These are phyloP conservation scores for Cyanistes caeruleus DNA, from an alignment of 2,113 vertebrate genomes.

Conservation along the genomic window DNA sequence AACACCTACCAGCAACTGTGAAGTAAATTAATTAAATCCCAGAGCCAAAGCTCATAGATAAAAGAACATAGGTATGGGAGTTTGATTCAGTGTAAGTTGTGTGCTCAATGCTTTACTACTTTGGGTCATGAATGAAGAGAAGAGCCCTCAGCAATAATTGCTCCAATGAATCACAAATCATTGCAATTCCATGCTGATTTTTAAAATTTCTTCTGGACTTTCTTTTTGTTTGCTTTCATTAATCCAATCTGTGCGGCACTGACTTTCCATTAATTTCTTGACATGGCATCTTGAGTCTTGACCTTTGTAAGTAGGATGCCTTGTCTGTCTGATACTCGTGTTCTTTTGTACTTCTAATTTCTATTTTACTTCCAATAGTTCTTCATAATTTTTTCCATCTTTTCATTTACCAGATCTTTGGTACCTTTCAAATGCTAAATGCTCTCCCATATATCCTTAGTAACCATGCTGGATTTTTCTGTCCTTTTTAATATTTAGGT, in stretches of 20 bases:
- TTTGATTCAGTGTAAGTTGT: background rate
- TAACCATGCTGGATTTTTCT: constrained; percentile 75
- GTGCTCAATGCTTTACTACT: background rate
- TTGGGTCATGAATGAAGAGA: background rate
- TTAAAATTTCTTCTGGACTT: constrained; percentile 31
- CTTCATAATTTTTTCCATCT: constrained; percentile 59
- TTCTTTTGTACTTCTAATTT: constrained; percentile 64
- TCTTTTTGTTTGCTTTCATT: constrained; percentile 52
- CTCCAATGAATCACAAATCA: constrained; percentile 33
- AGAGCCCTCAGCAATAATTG: constrained; percentile 18
- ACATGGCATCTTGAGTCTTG: constrained; percentile 47
- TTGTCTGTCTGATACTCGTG: constrained; percentile 49
- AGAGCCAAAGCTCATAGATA: background rate
- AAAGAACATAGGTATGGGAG: background rate
- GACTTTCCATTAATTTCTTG: constrained; percentile 38
- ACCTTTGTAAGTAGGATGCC: constrained; percentile 63
- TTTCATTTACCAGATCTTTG: constrained; percentile 54
- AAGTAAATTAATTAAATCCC: background rate
- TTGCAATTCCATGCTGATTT: constrained; percentile 31
- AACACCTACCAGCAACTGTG: no score
- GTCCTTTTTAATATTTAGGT: constrained; percentile 80
- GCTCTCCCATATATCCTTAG: constrained; percentile 74
- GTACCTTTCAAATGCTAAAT: constrained; percentile 72
- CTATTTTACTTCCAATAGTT: constrained; percentile 59
- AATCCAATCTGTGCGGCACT: background rate